phyloP scores from a whole-genome alignment of 1,140 invertebrate species.

The Heterodera carotae region DNA sequence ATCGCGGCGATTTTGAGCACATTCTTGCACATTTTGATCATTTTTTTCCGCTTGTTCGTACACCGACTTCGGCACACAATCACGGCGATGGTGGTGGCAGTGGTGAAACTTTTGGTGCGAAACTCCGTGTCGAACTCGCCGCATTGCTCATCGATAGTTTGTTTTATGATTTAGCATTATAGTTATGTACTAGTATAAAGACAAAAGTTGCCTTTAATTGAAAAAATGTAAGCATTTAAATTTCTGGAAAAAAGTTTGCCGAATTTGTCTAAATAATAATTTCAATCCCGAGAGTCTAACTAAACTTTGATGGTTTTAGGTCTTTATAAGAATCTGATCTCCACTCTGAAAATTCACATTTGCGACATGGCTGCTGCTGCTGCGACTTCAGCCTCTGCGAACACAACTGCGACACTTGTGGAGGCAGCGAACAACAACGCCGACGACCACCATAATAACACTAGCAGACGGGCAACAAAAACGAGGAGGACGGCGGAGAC shows the following conservation, averaged over 20 bases:
- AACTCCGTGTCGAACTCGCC: conserved; percentile 12
- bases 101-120: conserved; percentile 23
- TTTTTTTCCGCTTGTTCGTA: conserved; percentile 38
- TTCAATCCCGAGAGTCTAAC: too few relatives aligned
- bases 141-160: conserved; percentile 27
- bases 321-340: conserved; percentile 23
- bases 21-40: conserved; percentile 32
- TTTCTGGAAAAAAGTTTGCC: too few relatives aligned
- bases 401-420: conserved; percentile 12
- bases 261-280: too few relatives aligned
- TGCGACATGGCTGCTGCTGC: conserved; percentile 20
- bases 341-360: conserved; percentile 19
- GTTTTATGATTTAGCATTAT: neutral
- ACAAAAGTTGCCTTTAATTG: too few relatives aligned
- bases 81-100: conserved; percentile 28
- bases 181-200: too few relatives aligned
- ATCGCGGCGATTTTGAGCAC: conserved; percentile 31
- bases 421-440: neutral
- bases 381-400: conserved; percentile 15
- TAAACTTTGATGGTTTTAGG: too few relatives aligned
- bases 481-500: neutral
- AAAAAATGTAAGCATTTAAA: too few relatives aligned
- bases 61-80: neutral
- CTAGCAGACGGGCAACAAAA: neutral
- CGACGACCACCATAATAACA: neutral